Base-by-base conservation (phyloP, 2,113 vertebrate genomes). In the Varanus komodoensis region DNA sequence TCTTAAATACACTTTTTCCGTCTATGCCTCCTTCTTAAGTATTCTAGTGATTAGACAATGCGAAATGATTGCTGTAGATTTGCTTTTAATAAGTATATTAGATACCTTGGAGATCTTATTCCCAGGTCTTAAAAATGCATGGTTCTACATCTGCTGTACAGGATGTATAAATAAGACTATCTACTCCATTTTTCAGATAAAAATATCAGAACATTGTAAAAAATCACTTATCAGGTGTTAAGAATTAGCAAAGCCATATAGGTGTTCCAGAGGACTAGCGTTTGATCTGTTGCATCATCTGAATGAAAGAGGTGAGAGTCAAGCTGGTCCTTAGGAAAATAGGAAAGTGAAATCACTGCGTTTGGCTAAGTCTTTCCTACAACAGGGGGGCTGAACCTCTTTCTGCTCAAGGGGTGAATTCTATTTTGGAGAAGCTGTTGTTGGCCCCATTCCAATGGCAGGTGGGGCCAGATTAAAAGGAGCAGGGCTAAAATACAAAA, bases 241-340 rank as follows among this genome's bases (percentile, higher is more conserved):
- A 69, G 69, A 73, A 92, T 68, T 90, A 85, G 6, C 1, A 44
- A 32, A 91, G 77, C 89, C 38, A 44, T 14, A 74, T 82, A 83
- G 5, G 52, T 52, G 50, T 83, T 88, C 27, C 50, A 27, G 64
- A 52, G 69, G 17, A 5, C 38, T 71, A 38, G 27, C 3, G 15
- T 12, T 69, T 69, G 48, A 38, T 68, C 61, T 84, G 38, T 44
- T 44, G 3, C 38, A 44, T 44, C 38, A 44, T 44, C 38, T 44
- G 38, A 82, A 61, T 34, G 54, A 17, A 32, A 57, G 14, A 52
- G 79, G 27, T 27, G 61, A 19, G 19, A 38, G 21, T 77, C 34
- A 77, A 23, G 38, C 77, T 48, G 21, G 34, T 78, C 38, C 17
- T 61, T 9, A 34, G 17, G 19, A 34, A 32, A 34, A 82, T 81